phyloP scores from a whole-genome alignment of 2,888 invertebrate species.

The Drosophila eohydei region DNA sequence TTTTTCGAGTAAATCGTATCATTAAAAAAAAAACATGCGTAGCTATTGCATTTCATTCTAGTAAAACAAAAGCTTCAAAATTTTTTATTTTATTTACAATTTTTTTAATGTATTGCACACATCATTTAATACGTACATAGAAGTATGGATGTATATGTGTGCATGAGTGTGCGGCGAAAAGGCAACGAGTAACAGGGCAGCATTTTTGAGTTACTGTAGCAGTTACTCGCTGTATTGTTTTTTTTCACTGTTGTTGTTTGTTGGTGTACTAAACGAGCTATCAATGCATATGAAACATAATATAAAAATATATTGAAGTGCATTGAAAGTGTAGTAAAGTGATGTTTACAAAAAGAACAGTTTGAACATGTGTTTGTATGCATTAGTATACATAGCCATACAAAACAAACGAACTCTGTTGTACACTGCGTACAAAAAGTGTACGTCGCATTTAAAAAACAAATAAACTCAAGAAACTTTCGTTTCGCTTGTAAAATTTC shows the following conservation, averaged over 20 bases:
- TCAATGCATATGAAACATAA: constrained; percentile 24
- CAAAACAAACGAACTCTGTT: constrained; percentile 29
- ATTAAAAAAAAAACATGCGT: constrained; percentile 50
- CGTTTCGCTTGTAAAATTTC: constrained; percentile 12
- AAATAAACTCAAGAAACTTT: not conserved
- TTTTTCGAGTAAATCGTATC: constrained; percentile 29
- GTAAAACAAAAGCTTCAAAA: constrained; percentile 31
- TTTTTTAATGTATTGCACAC: constrained; percentile 46
- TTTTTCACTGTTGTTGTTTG: constrained; percentile 38
- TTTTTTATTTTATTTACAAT: constrained; percentile 56
- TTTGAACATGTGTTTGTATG: constrained; percentile 12
- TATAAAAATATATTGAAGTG: constrained; percentile 20
- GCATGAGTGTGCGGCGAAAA: constrained; percentile 49
- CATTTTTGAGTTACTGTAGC: constrained; percentile 63
- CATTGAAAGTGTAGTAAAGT: constrained; percentile 33
- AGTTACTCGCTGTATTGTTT: constrained; percentile 54
- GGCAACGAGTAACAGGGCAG: constrained; percentile 60
- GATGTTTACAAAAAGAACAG: constrained; percentile 36
- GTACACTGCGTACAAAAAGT: constrained; percentile 45
- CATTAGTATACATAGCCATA: constrained; percentile 19
- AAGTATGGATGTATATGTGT: constrained; percentile 22
- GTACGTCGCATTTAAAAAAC: constrained; percentile 10
- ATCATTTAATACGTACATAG: constrained; percentile 40
- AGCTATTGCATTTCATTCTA: constrained; percentile 53
- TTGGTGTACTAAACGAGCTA: constrained; percentile 40